Conservation (phyloP, 2,113 vertebrate genomes). For the human region GRCh38 chr5:97228001-97228500, state of each 20-base stretch:
- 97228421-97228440: neutral
- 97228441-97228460: neutral
- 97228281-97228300: neutral
- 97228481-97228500: slow-evolving; percentile 17
- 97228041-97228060: neutral
- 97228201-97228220: neutral
- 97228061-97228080: neutral
- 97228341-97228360: neutral
- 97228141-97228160: neutral
- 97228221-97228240: neutral
- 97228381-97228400: neutral
- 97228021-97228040: neutral
- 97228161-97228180: neutral
- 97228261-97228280: neutral
- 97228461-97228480: neutral
- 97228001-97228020: neutral
- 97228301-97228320: neutral
- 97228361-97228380: slow-evolving; percentile 1
- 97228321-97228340: neutral
- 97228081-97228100: neutral
- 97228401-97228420: slow-evolving; percentile 21
- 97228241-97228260: neutral
- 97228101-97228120: neutral
- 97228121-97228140: neutral
- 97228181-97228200: neutral